Base-by-base conservation (phyloP, 2,888 invertebrate species). In the Dynastes tityus region DNA sequence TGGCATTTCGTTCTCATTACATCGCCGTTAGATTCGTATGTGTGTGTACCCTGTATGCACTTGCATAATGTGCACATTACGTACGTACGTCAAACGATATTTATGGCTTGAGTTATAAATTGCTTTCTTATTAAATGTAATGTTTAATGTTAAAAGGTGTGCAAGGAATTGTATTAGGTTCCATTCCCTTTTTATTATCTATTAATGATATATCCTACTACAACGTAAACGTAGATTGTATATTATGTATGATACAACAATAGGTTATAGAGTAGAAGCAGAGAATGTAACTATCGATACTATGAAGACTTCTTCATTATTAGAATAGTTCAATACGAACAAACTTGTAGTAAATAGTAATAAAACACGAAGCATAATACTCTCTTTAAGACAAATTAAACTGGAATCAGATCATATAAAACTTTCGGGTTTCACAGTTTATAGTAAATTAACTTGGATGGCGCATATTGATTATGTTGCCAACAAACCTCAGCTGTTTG, bases 381-480 rank as follows among this genome's bases (percentile, higher is more conserved):
- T n/a, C 4, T 58, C 58, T 6, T 58, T 58, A 58, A 58, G 58
- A 58, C 6, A 58, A 58, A 58, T 58, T 58, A 58, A n/a, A 22
- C n/a, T 22, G 58, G 58, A 58, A 58, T 58, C 58, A n/a, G 58
- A 58, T n/a, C 58, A 11, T 58, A n/a, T 58, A 22, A 58, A 58
- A 58, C 58, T 58, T n/a, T 58, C n/a, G n/a, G 58, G 58, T 58
- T 58, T 58, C 37, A 37, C 6, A 2, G 58, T 58, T n/a, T 1
- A 58, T 22, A 11, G 22, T n/a, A 58, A 58, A 58, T 58, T 58
- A n/a, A 22, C n/a, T 58, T 58, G 58, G 58, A 6, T n/a, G 22
- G 58, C 58, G 22, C 58, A 58, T n/a, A 58, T 58, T 58, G 58
- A 58, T 58, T 58, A 58, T 58, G 58, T 22, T 58, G 58, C n/a